Evolutionary conservation across 2,797 vertebrate genomes (phyloP).

Genomic region (Tragelaphus eurycerus): DNA sequence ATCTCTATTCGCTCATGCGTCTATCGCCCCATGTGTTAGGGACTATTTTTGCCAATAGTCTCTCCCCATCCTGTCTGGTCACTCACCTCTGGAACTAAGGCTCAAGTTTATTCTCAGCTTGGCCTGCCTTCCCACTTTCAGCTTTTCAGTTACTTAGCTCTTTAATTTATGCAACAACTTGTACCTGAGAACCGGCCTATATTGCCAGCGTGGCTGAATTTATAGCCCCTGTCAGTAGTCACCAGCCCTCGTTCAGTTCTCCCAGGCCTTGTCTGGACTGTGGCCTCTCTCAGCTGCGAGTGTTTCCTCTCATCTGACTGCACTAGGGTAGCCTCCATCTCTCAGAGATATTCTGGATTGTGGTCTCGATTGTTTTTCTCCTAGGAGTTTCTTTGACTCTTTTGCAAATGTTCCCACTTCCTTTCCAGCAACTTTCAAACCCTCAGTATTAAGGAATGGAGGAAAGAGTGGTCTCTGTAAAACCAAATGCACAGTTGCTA

Average conservation of each 20-base stretch:
- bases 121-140: neutral
- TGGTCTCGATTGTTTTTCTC: neutral
- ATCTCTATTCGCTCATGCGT: neutral
- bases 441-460: neutral
- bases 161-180: neutral
- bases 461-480: neutral
- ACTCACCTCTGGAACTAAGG: neutral
- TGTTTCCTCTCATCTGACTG: neutral
- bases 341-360: neutral
- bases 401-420: neutral
- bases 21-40: neutral
- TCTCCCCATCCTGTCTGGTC: neutral
- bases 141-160: neutral
- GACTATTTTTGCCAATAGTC: neutral
- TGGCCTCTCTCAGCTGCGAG: neutral
- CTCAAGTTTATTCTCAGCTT: neutral
- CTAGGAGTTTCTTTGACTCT: neutral
- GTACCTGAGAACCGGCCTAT: neutral
- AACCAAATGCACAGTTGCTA: neutral
- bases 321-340: neutral
- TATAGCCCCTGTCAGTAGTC: neutral
- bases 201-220: fast-evolving
- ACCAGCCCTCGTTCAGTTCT: fast-evolving
- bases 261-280: neutral
- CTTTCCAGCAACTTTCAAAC: neutral